Evolutionary conservation across 2,797 vertebrate species (phyloP).

Genomic region (Platalea minor): DNA sequence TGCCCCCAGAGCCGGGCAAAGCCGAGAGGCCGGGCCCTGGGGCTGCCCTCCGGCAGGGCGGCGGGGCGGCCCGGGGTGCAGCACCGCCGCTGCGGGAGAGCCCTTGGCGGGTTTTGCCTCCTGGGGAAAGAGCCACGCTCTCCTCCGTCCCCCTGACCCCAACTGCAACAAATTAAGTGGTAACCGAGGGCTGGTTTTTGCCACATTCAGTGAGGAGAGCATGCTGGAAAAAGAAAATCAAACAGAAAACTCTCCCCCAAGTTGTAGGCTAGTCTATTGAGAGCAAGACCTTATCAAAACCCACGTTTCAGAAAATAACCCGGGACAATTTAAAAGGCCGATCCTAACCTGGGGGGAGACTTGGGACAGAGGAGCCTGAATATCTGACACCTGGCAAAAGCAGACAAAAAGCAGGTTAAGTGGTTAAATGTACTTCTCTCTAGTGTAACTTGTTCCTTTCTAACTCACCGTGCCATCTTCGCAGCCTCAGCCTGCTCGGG

Average conservation of each 20-base stretch:
- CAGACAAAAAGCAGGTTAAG: not conserved
- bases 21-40: accelerated
- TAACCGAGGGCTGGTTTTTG: accelerated
- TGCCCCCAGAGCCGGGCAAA: no score
- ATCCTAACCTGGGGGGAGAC: not conserved
- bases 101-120: not conserved
- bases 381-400: not conserved
- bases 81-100: not conserved
- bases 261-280: no score
- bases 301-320: not conserved
- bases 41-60: not conserved
- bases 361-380: not conserved
- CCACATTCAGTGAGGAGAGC: accelerated
- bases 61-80: not conserved
- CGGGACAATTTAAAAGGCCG: not conserved
- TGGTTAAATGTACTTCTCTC: not conserved
- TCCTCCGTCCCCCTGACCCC: accelerated
- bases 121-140: accelerated
- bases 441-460: not conserved
- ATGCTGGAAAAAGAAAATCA: not conserved
- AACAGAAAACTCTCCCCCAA: not conserved
- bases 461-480: not conserved
- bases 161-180: accelerated
- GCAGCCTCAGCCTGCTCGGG: not conserved
- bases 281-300: not conserved